phyloP scores from a whole-genome alignment of 2,888 invertebrate genomes.

The Blomia tropicalis region DNA sequence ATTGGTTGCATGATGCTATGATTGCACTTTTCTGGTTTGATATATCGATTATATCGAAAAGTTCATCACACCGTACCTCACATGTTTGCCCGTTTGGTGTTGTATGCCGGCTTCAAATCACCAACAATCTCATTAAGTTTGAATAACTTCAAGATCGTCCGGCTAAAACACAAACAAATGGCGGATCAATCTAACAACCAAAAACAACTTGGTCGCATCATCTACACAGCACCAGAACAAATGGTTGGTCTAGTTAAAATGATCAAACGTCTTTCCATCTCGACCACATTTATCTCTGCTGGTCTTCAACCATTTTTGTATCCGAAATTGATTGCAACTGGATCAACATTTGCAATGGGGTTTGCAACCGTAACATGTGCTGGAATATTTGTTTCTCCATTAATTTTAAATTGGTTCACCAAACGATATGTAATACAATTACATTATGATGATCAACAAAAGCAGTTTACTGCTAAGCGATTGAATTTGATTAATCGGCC shows the following conservation, averaged over 20 bases:
- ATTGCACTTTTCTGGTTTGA: too few species aligned
- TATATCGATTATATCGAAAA: too few species aligned
- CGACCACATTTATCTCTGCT: constrained; percentile 16
- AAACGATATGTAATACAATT: constrained; percentile 24
- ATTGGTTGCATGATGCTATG: too few species aligned
- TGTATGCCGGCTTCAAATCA: too few species aligned
- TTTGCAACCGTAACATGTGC: constrained; percentile 12
- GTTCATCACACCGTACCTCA: too few species aligned
- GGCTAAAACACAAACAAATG: too few species aligned
- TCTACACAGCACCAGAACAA: constrained; percentile 17
- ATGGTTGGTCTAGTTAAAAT: constrained; percentile 21
- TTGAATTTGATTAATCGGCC: constrained; percentile 17
- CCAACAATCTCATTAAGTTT: too few species aligned
- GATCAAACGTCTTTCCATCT: constrained; percentile 20
- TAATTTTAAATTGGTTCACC: constrained; percentile 23
- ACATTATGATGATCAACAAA: constrained; percentile 14
- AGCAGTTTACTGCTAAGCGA: constrained; percentile 18
- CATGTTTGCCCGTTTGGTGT: too few species aligned
- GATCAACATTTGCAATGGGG: constrained; percentile 18
- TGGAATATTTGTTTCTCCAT: constrained; percentile 19
- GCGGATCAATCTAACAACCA: too few species aligned
- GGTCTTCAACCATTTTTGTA: constrained; percentile 21
- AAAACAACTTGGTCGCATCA: constrained; percentile 4
- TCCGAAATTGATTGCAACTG: background rate
- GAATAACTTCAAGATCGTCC: too few species aligned